A percentile compares a stretch with the other conserved stretches of the same genome.
These are phyloP conservation scores for Peromyscus nudipes DNA, from an alignment of 2,797 vertebrate genomes.

Conservation along the genomic window DNA sequence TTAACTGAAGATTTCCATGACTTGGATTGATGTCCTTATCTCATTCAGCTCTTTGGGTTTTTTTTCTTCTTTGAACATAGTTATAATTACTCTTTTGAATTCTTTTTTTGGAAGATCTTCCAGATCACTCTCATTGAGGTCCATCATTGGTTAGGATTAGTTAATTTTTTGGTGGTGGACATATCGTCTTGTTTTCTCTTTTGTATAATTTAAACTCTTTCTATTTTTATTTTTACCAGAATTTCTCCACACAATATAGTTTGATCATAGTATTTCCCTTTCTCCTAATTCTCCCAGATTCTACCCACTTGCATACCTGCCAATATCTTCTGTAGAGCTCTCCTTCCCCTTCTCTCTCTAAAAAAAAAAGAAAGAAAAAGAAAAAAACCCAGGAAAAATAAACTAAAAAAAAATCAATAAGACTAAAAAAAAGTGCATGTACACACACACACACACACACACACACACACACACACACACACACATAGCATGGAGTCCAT, in stretches of 20 bases:
- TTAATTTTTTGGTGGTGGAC: not conserved
- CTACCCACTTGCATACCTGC: not conserved
- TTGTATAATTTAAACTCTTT: not conserved
- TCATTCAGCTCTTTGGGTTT: not conserved
- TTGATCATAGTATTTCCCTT: not conserved
- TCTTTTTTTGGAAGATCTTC: not conserved
- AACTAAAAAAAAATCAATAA: not conserved
- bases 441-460: too few relatives aligned
- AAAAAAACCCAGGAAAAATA: not conserved
- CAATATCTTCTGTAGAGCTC: not conserved
- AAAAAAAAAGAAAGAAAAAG: not conserved
- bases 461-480: too few relatives aligned
- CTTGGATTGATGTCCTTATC: not conserved
- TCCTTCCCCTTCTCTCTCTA: not conserved
- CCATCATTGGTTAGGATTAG: not conserved
- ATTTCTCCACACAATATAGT: not conserved
- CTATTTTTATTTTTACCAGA: not conserved
- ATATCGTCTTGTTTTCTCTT: not conserved
- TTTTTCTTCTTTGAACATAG: not conserved
- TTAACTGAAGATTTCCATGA: not conserved
- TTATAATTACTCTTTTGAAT: not conserved
- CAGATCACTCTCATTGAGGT: not conserved
- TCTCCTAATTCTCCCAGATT: not conserved
- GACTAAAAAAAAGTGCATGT: not conserved
- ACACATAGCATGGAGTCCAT: not conserved